Evolutionary conservation across 2,888 invertebrate genomes (phyloP), one percentile per base, ranked within the genome.

Genomic region (Megamerina dolium): DNA sequence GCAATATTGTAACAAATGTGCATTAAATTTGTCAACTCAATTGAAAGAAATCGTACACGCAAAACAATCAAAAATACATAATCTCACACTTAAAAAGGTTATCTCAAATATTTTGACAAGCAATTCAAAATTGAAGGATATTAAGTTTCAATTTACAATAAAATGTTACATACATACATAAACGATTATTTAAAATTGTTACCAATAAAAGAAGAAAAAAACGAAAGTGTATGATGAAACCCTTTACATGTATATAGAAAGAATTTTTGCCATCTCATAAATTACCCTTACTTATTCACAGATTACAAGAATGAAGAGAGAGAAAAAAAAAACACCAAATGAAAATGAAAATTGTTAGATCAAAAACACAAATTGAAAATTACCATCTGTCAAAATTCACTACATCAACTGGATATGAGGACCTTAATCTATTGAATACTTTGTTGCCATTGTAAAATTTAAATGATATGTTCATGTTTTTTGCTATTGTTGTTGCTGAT

Each of bases 311-410:
- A n/a, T n/a, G n/a, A n/a, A n/a, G n/a, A n/a, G n/a, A n/a, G n/a
- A n/a, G n/a, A n/a, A n/a, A n/a, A n/a, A n/a, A n/a, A n/a, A n/a
- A 43, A 39, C 42, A 46, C 32, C 18, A 27, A 37, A 53, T 37
- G 46, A 46, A 36, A 51, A 53, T 56, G 53, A 53, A 60, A 64
- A 59, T 60, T 59, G 61, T 46, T 41, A 63, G 60, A 64, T 64
- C 60, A 64, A 63, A 61, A 62, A 63, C 57, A 55, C 54, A 55
- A 60, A 55, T 56, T 61, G 58, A 56, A 63, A 58, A 56, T 56
- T 56, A 63, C 67, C 67, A 67, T 67, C 67, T 67, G 67, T 66
- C 66, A 66, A 65, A 63, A 62, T 67, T 68, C 66, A 59, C 60
- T 54, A 54, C 46, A 14, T 31, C n/a, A 8, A 13, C n/a, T n/a